These are phyloP conservation scores for Zootoca vivipara DNA, from an alignment of 2,113 vertebrate species.

Conservation along the genomic window DNA sequence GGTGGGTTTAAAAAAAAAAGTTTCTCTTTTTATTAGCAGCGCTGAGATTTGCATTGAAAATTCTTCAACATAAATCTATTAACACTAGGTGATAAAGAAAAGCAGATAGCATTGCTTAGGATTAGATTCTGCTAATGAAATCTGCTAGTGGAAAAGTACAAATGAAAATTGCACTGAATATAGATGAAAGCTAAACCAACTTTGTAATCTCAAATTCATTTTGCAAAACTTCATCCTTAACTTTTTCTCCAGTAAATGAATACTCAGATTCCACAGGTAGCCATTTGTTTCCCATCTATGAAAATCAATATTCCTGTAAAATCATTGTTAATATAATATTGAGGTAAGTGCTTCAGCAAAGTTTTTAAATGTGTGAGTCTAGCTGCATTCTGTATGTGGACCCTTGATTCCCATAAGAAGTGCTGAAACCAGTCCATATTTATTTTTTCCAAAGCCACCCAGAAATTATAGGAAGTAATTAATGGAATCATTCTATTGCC, in stretches of 20 bases:
- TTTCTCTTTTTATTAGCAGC: conserved; percentile 22
- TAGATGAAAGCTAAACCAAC: background rate
- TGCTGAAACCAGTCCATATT: no score
- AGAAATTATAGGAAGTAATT: background rate
- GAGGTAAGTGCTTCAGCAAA: background rate
- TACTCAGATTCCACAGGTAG: background rate
- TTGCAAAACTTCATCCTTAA: background rate
- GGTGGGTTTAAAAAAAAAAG: conserved; percentile 19
- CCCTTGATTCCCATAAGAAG: background rate
- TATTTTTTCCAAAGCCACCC: background rate
- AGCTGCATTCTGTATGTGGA: background rate
- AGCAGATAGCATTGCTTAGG: background rate
- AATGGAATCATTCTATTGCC: background rate
- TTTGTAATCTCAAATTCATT: background rate
- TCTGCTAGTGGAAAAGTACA: background rate
- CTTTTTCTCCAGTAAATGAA: background rate
- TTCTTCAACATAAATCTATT: background rate
- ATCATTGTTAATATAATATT: background rate
- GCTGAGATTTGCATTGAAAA: background rate
- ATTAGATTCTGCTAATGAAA: background rate
- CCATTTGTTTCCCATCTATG: background rate
- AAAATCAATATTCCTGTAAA: background rate
- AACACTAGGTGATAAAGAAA: background rate
- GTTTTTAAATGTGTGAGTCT: background rate
- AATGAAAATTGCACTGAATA: background rate